Evolutionary conservation across 1,140 invertebrate genomes (phyloP), one percentile per base, ranked within the genome.

Genomic region (Meloidogyne exigua): DNA sequence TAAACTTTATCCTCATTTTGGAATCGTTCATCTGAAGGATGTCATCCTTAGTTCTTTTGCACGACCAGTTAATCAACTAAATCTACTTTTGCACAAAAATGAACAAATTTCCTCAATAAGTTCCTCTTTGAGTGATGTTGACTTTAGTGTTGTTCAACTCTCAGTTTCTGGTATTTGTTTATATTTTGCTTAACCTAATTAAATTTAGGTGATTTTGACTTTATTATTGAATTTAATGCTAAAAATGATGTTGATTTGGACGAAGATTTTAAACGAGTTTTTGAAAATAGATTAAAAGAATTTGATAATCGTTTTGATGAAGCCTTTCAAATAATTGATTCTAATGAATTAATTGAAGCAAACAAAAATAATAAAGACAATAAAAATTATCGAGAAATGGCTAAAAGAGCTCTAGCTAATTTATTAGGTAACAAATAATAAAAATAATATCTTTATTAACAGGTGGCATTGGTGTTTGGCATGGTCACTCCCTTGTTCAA

Each of bases 391-490:
- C 49, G 21, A 42, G 23, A 65, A 62, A 78, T 90, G 94, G 42
- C 82, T 89, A 5, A 93, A 25, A 49, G 32, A 18, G 79, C 69
- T n/a, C 96, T 90, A 95, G 95, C 0, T 92, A 93, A 88, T 91
- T 93, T 74, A 92, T 93, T 0, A n/a, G 49, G 49, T 32, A 32
- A 32, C 21, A 57, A n/a, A 9, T 95, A 72, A 99, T 98, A 88
- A 92, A 97, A 91, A 82, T 98, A n/a, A n/a, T n/a, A n/a, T 57
- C 5, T n/a, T 57, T n/a, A 5, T 57, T 57, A 57, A n/a, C 5
- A 13, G 96, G 96, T 1, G 93, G 95, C 1, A 92, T 99, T 77
- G 96, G 81, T 36, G 82, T 76, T 68, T 82, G 81, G 81, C 72
- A 80, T 67, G 81, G 81, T 2, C 12, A 72, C 21, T 67, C 77